These are phyloP conservation scores for Clytia hemisphaerica DNA, from an alignment of 30 jellyfish, hydroid and myxozoan genomes.

Conservation along the genomic window DNA sequence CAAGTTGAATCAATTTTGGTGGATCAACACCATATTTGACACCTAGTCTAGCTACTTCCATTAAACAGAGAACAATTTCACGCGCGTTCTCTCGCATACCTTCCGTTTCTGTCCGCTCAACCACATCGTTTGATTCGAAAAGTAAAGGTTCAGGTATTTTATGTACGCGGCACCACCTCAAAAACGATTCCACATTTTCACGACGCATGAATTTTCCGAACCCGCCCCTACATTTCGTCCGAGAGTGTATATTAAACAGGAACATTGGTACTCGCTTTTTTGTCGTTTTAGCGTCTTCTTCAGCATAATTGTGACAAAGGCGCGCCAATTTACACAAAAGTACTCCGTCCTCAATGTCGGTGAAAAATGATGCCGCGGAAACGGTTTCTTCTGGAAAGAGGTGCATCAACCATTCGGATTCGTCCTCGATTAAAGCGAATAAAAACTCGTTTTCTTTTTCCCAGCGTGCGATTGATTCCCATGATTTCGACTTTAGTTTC, in stretches of 20 bases:
- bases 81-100: slow-evolving; percentile 93
- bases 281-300: slow-evolving; percentile 43
- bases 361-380: slow-evolving; percentile 77
- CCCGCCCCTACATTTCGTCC: slow-evolving; percentile 72
- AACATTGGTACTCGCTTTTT: slow-evolving; percentile 28
- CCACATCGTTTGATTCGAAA: slow-evolving; percentile 95
- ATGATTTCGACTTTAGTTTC: slow-evolving; percentile 67
- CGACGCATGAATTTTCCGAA: slow-evolving; percentile 82
- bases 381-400: slow-evolving; percentile 86
- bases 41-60: slow-evolving; percentile 94
- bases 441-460: slow-evolving; percentile 93
- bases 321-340: slow-evolving; percentile 76
- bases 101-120: slow-evolving; percentile 62
- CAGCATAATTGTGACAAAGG: slow-evolving; percentile 73
- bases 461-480: slow-evolving; percentile 96
- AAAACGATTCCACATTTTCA: slow-evolving; percentile 77
- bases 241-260: slow-evolving; percentile 47
- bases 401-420: slow-evolving; percentile 77
- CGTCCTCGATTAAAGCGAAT: slow-evolving; percentile 96
- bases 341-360: slow-evolving; percentile 86
- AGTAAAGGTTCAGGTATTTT: slow-evolving; percentile 71
- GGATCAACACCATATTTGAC: slow-evolving; percentile 87
- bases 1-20: slow-evolving; percentile 68
- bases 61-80: slow-evolving; percentile 86
- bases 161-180: slow-evolving; percentile 87